Conservation (phyloP, 2,888 invertebrate genomes). For the Holacanthella duospinosa region DNA sequence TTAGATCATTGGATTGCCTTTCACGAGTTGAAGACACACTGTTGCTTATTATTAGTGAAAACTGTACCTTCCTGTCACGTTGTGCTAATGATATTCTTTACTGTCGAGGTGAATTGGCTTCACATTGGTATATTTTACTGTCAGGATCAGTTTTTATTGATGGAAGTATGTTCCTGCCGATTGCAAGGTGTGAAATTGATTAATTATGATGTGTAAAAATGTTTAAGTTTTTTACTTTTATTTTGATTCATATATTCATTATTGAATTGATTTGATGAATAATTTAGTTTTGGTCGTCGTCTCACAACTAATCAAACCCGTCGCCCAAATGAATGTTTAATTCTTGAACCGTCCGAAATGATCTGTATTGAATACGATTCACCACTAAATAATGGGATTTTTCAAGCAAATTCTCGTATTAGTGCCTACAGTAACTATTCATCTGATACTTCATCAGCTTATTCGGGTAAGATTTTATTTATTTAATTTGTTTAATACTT, state of each 20-base stretch:
- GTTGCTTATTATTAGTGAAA: slow-evolving; percentile 13
- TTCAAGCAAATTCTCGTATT: slow-evolving; percentile 8
- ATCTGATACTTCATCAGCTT: slow-evolving; percentile 91
- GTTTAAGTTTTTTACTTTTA: not conserved
- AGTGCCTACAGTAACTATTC: slow-evolving; percentile 43
- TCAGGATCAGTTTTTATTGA: slow-evolving; percentile 76
- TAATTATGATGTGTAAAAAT: slow-evolving; percentile 1
- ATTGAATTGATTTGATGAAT: slow-evolving; percentile 1
- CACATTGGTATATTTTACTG: slow-evolving; percentile 71
- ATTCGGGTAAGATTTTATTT: slow-evolving; percentile 57
- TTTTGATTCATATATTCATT: not conserved
- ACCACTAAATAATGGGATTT: slow-evolving; percentile 13
- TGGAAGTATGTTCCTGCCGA: slow-evolving; percentile 72
- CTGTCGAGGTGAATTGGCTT: slow-evolving; percentile 68
- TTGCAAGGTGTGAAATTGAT: slow-evolving; percentile 39
- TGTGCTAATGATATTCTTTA: slow-evolving; percentile 40
- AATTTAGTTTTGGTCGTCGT: slow-evolving; percentile 70
- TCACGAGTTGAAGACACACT: slow-evolving; percentile 13
- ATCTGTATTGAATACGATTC: slow-evolving; percentile 43
- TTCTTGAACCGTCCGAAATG: slow-evolving; percentile 76
- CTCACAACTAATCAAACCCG: slow-evolving; percentile 56
- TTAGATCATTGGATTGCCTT: slow-evolving; percentile 31
- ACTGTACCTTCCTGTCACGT: slow-evolving; percentile 11
- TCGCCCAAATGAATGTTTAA: slow-evolving; percentile 70
- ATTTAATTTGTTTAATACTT: not conserved